These are phyloP conservation scores for Argyrosomus regius DNA, from an alignment of 2,797 vertebrate genomes.

Conservation along the genomic window DNA sequence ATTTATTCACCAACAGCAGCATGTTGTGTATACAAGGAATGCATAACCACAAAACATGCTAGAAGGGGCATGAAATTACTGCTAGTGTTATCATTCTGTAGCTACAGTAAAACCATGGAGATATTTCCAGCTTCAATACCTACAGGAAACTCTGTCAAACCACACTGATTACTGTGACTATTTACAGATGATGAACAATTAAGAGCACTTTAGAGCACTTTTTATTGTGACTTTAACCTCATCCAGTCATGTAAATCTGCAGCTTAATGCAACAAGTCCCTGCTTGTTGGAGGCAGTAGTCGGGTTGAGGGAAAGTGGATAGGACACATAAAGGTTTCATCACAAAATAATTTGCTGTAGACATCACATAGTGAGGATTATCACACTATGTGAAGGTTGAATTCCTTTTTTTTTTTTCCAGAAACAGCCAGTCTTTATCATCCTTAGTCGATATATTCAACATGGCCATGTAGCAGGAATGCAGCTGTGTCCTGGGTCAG, in stretches of 20 bases:
- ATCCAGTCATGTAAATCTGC: neutral
- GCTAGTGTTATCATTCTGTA: constrained; percentile 9
- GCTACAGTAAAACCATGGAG: neutral
- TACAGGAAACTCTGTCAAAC: constrained; percentile 3
- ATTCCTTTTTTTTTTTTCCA: constrained; percentile 12
- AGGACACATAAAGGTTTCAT: constrained; percentile 13
- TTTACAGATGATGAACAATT: neutral
- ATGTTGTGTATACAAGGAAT: constrained; percentile 50
- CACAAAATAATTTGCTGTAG: constrained; percentile 18
- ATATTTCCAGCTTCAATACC: neutral
- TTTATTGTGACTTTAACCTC: neutral
- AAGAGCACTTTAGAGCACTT: neutral
- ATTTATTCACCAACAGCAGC: constrained; percentile 24
- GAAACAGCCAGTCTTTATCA: constrained; percentile 12
- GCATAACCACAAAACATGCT: constrained; percentile 35
- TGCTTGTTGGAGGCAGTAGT: neutral
- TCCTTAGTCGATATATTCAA: constrained; percentile 18
- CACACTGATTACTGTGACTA: neutral
- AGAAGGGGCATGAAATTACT: constrained; percentile 16
- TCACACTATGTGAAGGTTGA: constrained; percentile 17
- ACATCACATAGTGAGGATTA: constrained; percentile 7
- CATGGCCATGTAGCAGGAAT: constrained; percentile 46
- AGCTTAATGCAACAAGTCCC: constrained; percentile 5
- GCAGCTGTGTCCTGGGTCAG: constrained; percentile 36
- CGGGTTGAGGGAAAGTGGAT: constrained; percentile 1